These are phyloP conservation scores for Sesia bembeciformis DNA, from an alignment of 2,888 invertebrate genomes.

Conservation along the genomic window DNA sequence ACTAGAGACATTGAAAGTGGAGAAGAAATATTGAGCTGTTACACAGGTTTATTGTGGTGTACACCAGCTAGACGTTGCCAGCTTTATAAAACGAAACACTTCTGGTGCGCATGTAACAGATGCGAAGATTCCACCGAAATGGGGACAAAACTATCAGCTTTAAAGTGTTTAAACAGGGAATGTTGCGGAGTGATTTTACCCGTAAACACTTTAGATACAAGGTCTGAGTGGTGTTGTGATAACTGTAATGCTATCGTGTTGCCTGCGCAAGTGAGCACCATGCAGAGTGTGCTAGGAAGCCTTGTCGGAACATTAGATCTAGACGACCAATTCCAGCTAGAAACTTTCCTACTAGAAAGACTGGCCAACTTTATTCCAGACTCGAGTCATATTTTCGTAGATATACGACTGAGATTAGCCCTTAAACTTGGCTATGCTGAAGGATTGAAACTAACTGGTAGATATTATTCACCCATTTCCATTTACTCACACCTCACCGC, in stretches of 20 bases:
- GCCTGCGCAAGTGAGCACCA: slow-evolving; percentile 51
- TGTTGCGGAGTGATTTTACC: slow-evolving; percentile 73
- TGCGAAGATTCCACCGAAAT: slow-evolving; percentile 78
- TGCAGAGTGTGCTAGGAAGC: slow-evolving; percentile 68
- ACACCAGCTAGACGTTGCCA: slow-evolving; percentile 76
- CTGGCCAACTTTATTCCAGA: slow-evolving; percentile 46
- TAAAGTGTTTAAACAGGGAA: slow-evolving; percentile 65
- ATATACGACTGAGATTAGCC: slow-evolving; percentile 42
- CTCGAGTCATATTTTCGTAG: slow-evolving; percentile 52
- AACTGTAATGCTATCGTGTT: slow-evolving; percentile 51
- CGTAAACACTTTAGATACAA: slow-evolving; percentile 51
- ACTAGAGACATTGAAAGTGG: slow-evolving; percentile 70
- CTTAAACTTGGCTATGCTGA: slow-evolving; percentile 40
- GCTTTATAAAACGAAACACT: slow-evolving; percentile 77
- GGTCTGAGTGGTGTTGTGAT: slow-evolving; percentile 73
- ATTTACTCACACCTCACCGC: too few relatives aligned
- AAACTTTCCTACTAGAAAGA: slow-evolving; percentile 36
- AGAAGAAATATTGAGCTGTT: slow-evolving; percentile 78
- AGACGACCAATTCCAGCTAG: slow-evolving; percentile 60
- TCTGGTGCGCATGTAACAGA: slow-evolving; percentile 77
- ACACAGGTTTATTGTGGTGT: slow-evolving; percentile 79
- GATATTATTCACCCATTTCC: too few relatives aligned
- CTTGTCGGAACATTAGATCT: slow-evolving; percentile 62
- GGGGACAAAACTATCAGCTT: slow-evolving; percentile 68
- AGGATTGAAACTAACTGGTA: slow-evolving; percentile 36